phyloP scores from a whole-genome alignment of 2,797 vertebrate species.

The Cichlasoma orientale region DNA sequence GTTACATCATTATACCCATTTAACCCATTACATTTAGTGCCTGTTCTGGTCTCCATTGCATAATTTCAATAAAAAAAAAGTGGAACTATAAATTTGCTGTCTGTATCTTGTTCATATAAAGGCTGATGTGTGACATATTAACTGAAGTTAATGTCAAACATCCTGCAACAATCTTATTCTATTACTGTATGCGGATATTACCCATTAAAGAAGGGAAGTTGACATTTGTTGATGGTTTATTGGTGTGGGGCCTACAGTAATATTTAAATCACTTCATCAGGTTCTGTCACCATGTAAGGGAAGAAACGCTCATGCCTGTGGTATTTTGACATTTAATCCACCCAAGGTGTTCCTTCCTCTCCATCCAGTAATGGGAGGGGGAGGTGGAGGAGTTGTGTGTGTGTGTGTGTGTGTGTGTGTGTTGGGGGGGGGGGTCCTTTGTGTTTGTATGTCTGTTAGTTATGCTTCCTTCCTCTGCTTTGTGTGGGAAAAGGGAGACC shows the following conservation, averaged over 20 bases:
- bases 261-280: not conserved
- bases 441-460: not conserved
- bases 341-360: constrained; percentile 39
- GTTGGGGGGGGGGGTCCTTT: not conserved
- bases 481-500: not conserved
- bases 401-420: too few species aligned
- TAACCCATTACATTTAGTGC: not conserved
- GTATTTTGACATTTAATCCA: constrained; percentile 48
- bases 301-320: constrained; percentile 26
- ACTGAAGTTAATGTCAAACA: not conserved
- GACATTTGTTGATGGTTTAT: constrained; percentile 9
- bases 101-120: not conserved
- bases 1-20: not conserved
- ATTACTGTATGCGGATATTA: not conserved
- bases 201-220: constrained; percentile 51
- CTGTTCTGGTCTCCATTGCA: rapidly evolving
- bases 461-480: constrained; percentile 52
- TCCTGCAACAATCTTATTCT: not conserved
- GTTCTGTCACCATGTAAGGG: constrained; percentile 21
- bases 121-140: not conserved
- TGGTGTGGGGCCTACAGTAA: not conserved
- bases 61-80: not conserved
- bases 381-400: too few species aligned
- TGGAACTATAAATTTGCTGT: not conserved
- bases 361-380: not conserved